Conservation (phyloP, 2,113 vertebrate species). For the Zonotrichia leucophrys region DNA sequence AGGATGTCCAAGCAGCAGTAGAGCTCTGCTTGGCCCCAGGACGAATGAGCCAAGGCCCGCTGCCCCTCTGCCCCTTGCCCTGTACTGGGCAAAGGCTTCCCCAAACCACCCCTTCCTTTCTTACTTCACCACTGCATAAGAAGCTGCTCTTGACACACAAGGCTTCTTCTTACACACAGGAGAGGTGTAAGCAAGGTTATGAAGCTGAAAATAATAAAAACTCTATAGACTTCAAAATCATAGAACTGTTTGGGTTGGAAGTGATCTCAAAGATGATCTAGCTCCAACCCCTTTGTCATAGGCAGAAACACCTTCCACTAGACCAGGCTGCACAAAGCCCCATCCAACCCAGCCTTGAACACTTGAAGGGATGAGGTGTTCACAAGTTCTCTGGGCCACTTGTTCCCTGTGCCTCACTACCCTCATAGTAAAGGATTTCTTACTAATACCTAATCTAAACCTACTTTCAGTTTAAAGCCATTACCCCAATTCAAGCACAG, state of each 20-base stretch:
- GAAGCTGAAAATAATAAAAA: neutral
- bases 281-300: neutral
- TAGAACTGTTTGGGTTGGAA: neutral
- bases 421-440: neutral
- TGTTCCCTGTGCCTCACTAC: neutral
- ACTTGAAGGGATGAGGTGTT: neutral
- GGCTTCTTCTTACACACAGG: neutral
- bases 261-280: no score
- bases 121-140: neutral
- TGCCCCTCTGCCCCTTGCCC: no score
- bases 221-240: neutral
- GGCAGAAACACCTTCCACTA: neutral
- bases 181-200: neutral
- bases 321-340: neutral
- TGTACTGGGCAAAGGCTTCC: neutral
- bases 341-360: neutral
- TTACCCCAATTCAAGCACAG: neutral
- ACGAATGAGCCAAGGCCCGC: rapidly evolving
- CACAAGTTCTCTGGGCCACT: neutral
- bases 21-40: neutral
- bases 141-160: neutral
- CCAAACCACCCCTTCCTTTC: neutral
- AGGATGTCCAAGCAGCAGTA: neutral
- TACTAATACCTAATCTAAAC: neutral
- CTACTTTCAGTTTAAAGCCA: neutral